Percentiles rank a stretch among this genome's conserved stretches.
Conservation (phyloP, 2,888 invertebrate genomes). For the Trichopria drosophilae region DNA sequence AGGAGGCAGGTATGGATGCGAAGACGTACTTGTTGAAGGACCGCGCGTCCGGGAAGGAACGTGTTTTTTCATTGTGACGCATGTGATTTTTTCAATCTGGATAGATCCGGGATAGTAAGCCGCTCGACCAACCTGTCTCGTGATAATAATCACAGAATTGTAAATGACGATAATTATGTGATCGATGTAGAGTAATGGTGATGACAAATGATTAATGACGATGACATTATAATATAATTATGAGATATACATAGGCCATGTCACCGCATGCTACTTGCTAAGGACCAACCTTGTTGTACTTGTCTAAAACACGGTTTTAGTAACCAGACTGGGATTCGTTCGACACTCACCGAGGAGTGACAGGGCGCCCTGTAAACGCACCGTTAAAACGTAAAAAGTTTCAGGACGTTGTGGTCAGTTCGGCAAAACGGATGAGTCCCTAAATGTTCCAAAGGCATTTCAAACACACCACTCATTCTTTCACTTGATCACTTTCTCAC, state of each 20-base stretch:
- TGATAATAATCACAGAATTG: constrained; percentile 42
- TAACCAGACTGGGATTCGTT: constrained; percentile 58
- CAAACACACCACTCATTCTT: too few species aligned
- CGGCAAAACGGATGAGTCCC: constrained; percentile 15
- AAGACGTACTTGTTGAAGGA: too few species aligned
- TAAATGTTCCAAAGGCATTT: too few species aligned
- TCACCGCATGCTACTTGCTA: constrained; percentile 59
- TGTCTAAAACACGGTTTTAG: constrained; percentile 58
- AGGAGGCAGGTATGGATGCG: too few species aligned
- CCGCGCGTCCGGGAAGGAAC: too few species aligned
- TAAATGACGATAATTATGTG: constrained; percentile 25
- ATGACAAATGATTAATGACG: constrained; percentile 39
- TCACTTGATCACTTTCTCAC: constrained; percentile 13
- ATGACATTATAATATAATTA: constrained; percentile 41
- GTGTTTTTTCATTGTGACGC: too few species aligned
- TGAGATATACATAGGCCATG: constrained; percentile 55
- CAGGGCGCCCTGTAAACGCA: constrained; percentile 58
- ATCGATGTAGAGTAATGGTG: constrained; percentile 22
- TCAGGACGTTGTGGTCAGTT: constrained; percentile 44
- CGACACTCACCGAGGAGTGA: constrained; percentile 58
- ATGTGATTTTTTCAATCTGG: too few species aligned
- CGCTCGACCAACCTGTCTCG: constrained; percentile 50
- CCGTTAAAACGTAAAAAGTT: constrained; percentile 55
- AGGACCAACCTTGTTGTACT: constrained; percentile 59
- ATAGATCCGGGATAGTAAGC: too few species aligned